Evolutionary conservation across 2,888 invertebrate genomes (phyloP), one percentile per base, ranked within the genome.

Genomic region (Nasonia oneida): DNA sequence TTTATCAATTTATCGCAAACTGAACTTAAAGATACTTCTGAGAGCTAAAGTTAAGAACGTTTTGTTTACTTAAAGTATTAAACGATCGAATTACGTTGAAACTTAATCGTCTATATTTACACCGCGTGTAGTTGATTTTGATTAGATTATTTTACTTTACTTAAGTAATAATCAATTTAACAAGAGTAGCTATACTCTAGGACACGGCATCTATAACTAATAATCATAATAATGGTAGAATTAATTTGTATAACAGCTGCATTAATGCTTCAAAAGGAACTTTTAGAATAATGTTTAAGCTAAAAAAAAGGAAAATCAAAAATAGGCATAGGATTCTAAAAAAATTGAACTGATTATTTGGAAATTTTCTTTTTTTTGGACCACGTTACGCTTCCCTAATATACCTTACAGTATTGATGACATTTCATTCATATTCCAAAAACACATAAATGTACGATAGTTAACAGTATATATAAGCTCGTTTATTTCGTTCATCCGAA

Each of bases 401-500:
- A 47, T 87, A 87, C 87, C 87, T 84, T 83, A 83, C 87, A 87
- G 87, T 87, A 87, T 87, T 87, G 80, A 80, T 74, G 29, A 86
- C 42, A 82, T 76, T 83, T 85, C 23, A 86, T 75, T 86, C 57
- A 39, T 81, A 87, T 85, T 85, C 82, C 80, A 85, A 86, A 86
- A 53, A 86, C 18, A 53, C 37, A 23, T 75, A 47, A 10, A 81
- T 50, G 61, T 73, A 64, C 39, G 42, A 50, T 81, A 76, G 61
- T 64, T 80, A 15, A 78, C 64, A 37, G 57, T 37, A 37, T 61
- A 53, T 53, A 77, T 12, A 37, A 50, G 18, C 67, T 47, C n/a
- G 18, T 78, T 82, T 79, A 61, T 61, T 77, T 73, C 33, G 15
- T 39, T 76, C 12, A 67, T 61, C 18, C 3, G 33, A 81, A 12